These are phyloP conservation scores for Orbicella faveolata DNA, from an alignment of 64 coral and sea anemone species.

Conservation along the genomic window DNA sequence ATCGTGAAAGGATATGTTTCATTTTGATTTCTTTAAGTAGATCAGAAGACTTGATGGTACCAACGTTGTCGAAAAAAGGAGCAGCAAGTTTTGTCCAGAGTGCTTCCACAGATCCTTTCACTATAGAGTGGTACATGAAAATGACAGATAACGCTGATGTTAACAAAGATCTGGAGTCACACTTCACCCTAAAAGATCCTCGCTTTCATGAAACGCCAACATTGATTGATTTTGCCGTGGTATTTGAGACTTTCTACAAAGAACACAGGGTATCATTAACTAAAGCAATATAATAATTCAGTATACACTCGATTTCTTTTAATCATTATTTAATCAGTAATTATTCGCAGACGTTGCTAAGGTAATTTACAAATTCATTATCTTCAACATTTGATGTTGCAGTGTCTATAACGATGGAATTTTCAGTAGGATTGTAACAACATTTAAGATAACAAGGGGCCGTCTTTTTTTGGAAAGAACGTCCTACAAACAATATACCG, in stretches of 20 bases:
- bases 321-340: too few species aligned
- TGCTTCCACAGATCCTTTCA: slow-evolving; percentile 92
- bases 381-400: too few species aligned
- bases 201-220: slow-evolving; percentile 79
- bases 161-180: slow-evolving; percentile 89
- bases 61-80: slow-evolving; percentile 74
- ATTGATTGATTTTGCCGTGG: slow-evolving; percentile 79
- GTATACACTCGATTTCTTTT: background rate
- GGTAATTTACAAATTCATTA: too few species aligned
- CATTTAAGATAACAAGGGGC: too few species aligned
- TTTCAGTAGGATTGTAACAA: too few species aligned
- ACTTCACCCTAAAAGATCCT: slow-evolving; percentile 82
- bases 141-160: slow-evolving; percentile 93
- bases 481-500: too few species aligned
- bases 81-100: slow-evolving; percentile 89
- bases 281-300: too few species aligned
- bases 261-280: slow-evolving; percentile 72
- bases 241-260: slow-evolving; percentile 85
- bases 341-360: background rate
- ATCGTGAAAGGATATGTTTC: background rate
- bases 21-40: slow-evolving; percentile 28
- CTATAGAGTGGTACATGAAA: slow-evolving; percentile 99
- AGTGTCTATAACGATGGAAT: too few species aligned
- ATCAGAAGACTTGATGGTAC: slow-evolving; percentile 56
- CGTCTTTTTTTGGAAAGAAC: too few species aligned